Conservation (phyloP, 2,888 invertebrate genomes). For the Stenichneumon culpator region DNA sequence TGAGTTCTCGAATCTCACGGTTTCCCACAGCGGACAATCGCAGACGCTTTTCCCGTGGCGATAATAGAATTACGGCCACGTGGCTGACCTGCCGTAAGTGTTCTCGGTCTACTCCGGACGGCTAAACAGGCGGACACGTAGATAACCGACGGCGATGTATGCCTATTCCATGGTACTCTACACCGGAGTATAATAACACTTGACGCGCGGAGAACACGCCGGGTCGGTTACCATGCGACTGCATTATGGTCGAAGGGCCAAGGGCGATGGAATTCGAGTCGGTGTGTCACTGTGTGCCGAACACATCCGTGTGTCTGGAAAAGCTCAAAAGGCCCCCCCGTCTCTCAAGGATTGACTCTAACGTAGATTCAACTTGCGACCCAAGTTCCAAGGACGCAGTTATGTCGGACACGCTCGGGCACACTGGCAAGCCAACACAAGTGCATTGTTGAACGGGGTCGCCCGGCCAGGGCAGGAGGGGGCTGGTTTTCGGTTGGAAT, state of each 20-base stretch:
- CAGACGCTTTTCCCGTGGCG: not conserved
- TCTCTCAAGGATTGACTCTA: constrained; percentile 15
- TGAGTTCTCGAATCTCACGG: not conserved
- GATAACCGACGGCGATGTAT: constrained; percentile 8
- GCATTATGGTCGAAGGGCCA: constrained; percentile 8
- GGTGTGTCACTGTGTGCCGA: not conserved
- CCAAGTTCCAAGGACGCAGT: constrained; percentile 52
- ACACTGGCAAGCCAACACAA: constrained; percentile 40
- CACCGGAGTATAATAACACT: constrained; percentile 28
- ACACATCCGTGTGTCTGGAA: constrained; percentile 7
- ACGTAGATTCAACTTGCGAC: constrained; percentile 27
- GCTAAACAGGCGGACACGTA: not conserved
- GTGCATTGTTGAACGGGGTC: constrained; percentile 66
- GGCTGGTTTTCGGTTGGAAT: constrained; percentile 62
- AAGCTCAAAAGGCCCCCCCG: constrained; percentile 22
- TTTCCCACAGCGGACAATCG: not conserved
- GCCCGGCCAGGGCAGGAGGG: constrained; percentile 40
- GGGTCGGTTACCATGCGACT: constrained; percentile 7
- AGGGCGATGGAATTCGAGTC: constrained; percentile 23
- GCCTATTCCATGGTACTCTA: constrained; percentile 11
- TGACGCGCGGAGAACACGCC: constrained; percentile 27
- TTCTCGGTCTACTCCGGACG: not conserved
- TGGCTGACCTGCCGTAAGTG: constrained; percentile 1
- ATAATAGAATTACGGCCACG: constrained; percentile 14
- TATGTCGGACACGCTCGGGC: constrained; percentile 40